These are phyloP conservation scores for Sparidentex hasta DNA, from an alignment of 2,797 vertebrate genomes.

Conservation along the genomic window DNA sequence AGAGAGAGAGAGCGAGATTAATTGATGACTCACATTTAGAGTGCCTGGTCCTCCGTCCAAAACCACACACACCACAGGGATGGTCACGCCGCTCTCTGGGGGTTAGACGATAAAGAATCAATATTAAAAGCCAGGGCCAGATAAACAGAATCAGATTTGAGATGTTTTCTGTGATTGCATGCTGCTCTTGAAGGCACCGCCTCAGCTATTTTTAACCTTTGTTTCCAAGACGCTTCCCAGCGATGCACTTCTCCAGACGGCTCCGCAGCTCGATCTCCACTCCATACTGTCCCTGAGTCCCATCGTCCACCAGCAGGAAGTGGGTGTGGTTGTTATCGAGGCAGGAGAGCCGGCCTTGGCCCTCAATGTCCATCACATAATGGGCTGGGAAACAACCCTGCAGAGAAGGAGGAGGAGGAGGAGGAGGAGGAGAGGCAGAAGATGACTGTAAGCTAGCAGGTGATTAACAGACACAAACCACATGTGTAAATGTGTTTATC, in stretches of 20 bases:
- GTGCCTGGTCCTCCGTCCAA: constrained; percentile 93
- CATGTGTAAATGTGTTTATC: neutral
- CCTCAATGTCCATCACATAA: constrained; percentile 89
- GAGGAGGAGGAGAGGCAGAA: neutral
- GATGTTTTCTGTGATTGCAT: constrained; percentile 1
- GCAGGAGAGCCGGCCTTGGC: constrained; percentile 90
- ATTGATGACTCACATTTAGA: constrained; percentile 83
- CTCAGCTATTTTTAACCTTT: constrained; percentile 66
- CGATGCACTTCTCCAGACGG: constrained; percentile 93
- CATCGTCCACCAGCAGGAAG: constrained; percentile 96
- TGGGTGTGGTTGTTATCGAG: constrained; percentile 96
- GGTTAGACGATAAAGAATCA: constrained; percentile 32
- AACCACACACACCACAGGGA: constrained; percentile 95
- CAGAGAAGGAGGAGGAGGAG: neutral
- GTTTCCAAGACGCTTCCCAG: constrained; percentile 87
- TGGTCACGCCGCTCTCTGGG: constrained; percentile 88
- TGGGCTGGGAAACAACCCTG: constrained; percentile 92
- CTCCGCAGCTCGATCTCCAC: constrained; percentile 89
- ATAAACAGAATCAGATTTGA: constrained; percentile 16
- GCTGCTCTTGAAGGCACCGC: neutral
- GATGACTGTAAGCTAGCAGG: neutral
- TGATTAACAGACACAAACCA: neutral
- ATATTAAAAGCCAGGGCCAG: constrained; percentile 18
- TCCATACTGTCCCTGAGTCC: constrained; percentile 90
- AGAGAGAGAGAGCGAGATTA: neutral